Percentiles rank a stretch among this genome's conserved stretches.
Evolutionary conservation across 2,113 vertebrate species (phyloP).

Genomic region (Erinaceus europaeus): DNA sequence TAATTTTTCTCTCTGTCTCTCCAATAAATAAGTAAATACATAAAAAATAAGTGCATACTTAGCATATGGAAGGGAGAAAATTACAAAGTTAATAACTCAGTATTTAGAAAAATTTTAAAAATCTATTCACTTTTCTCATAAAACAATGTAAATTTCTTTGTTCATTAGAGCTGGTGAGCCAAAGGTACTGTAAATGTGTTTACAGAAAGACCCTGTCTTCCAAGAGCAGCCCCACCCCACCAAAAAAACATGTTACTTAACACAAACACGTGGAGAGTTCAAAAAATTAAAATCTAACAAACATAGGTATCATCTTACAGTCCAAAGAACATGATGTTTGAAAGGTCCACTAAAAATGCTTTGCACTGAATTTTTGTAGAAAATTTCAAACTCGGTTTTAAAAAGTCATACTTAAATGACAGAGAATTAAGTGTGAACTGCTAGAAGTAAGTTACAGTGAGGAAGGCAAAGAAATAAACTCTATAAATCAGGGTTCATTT

Average conservation of each 20-base stretch:
- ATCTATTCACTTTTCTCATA: constrained; percentile 34
- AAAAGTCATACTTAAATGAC: constrained; percentile 9
- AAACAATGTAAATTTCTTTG: constrained; percentile 36
- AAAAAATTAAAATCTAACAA: constrained; percentile 50
- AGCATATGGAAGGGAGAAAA: not conserved
- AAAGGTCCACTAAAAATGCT: constrained; percentile 26
- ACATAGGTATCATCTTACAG: not conserved
- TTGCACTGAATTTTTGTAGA: constrained; percentile 11
- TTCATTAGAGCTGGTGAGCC: not conserved
- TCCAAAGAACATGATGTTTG: constrained; percentile 40
- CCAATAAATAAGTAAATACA: no score
- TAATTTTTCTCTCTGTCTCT: no score
- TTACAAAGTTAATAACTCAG: not conserved
- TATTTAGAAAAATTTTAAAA: not conserved
- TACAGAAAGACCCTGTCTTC: constrained; percentile 38
- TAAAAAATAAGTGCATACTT: no score
- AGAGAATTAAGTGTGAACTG: not conserved
- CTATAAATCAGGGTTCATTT: not conserved
- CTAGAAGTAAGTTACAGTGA: not conserved
- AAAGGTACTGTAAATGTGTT: constrained; percentile 47
- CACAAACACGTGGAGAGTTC: not conserved
- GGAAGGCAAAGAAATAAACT: not conserved
- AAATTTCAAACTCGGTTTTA: not conserved
- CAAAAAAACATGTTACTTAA: constrained; percentile 22
- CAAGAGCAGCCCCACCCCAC: not conserved